A percentile compares a stretch with the other conserved stretches of the same genome.
Evolutionary conservation across 2,888 invertebrate species (phyloP).

Genomic region (Nomada hirtipes): DNA sequence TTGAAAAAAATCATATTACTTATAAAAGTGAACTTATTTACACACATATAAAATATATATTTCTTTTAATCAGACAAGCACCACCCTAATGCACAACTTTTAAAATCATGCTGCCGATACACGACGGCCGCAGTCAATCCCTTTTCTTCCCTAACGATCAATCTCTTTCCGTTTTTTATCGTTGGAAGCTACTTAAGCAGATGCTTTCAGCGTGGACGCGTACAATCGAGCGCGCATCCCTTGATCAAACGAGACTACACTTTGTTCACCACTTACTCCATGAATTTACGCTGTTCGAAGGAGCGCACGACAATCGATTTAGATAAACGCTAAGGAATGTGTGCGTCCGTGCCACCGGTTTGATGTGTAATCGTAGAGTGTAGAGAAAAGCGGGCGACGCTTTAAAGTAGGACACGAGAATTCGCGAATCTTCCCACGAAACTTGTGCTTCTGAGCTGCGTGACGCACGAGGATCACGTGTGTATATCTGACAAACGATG

Average conservation of each 20-base stretch:
- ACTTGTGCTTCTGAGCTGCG: slow-evolving; percentile 9
- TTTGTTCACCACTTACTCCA: slow-evolving; percentile 21
- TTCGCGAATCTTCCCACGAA: not conserved
- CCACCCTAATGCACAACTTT: no score
- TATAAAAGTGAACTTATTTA: no score
- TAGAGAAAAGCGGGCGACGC: slow-evolving; percentile 26
- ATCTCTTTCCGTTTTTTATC: not conserved
- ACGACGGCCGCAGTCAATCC: not conserved
- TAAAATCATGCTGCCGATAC: no score
- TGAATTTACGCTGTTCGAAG: slow-evolving; percentile 22
- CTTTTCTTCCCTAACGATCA: not conserved
- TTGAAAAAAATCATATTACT: no score
- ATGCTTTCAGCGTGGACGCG: slow-evolving; percentile 38
- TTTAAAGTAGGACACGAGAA: slow-evolving; percentile 2
- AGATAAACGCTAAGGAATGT: slow-evolving; percentile 32
- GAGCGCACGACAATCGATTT: slow-evolving; percentile 54
- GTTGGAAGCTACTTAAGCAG: slow-evolving; percentile 7
- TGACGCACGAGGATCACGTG: slow-evolving; percentile 9
- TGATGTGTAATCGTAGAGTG: slow-evolving; percentile 20
- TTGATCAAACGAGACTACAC: not conserved
- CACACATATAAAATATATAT: no score
- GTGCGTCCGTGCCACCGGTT: slow-evolving; percentile 25
- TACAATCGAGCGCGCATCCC: slow-evolving; percentile 2
- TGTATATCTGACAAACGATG: not conserved
- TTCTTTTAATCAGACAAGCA: no score